Percentiles rank a stretch among this genome's conserved stretches.
phyloP scores from a whole-genome alignment of 2,797 vertebrate genomes.

The Pseudochirops corinnae region DNA sequence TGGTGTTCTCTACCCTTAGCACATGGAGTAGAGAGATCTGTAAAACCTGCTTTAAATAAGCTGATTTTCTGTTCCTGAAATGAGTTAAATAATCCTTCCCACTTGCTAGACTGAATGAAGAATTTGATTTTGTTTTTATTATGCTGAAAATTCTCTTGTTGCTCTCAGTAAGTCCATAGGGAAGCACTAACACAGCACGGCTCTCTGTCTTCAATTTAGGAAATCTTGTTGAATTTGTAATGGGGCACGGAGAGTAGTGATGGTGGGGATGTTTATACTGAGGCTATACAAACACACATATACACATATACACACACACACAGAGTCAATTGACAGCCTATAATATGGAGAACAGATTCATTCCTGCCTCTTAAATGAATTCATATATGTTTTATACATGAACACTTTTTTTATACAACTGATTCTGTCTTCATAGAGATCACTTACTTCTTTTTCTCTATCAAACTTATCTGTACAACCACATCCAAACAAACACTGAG shows the following conservation, averaged over 20 bases:
- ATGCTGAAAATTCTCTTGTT: constrained; percentile 60
- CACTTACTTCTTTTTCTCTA: constrained; percentile 1
- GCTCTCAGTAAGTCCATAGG: constrained; percentile 58
- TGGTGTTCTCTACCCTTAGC: constrained; percentile 3
- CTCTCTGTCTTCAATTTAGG: constrained; percentile 63
- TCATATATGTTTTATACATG: constrained; percentile 2
- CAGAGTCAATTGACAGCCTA: not conserved
- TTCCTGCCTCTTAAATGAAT: not conserved
- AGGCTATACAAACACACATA: not conserved
- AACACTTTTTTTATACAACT: constrained; percentile 14
- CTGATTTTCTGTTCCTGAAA: constrained; percentile 45
- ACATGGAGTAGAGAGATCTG: not conserved
- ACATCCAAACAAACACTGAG: constrained; percentile 41
- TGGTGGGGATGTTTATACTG: constrained; percentile 47
- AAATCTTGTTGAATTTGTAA: constrained; percentile 69
- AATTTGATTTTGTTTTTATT: constrained; percentile 77
- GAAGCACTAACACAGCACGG: constrained; percentile 65
- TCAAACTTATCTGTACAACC: constrained; percentile 33
- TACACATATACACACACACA: not conserved
- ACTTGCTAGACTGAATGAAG: constrained; percentile 26
- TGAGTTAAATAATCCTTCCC: constrained; percentile 41
- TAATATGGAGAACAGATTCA: not conserved
- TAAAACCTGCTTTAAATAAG: constrained; percentile 42
- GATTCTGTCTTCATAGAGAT: constrained; percentile 34
- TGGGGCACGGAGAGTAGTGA: not conserved